phyloP scores from a whole-genome alignment of 2,797 vertebrate genomes.

The Potorous gilbertii region DNA sequence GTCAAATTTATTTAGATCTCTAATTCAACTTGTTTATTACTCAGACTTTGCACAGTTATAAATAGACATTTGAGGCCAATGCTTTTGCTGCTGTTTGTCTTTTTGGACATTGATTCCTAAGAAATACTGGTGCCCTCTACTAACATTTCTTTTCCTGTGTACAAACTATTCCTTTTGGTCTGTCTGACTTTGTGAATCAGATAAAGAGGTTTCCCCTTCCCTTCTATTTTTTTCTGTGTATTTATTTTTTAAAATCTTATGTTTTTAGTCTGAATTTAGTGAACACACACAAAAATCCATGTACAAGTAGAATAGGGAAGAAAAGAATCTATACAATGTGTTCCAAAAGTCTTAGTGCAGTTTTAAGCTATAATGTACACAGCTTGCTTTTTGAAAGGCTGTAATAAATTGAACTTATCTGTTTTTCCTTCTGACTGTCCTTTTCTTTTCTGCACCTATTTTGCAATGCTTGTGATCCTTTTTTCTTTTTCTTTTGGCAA shows the following conservation, averaged over 20 bases:
- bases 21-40: background rate
- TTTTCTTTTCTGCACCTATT: background rate
- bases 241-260: background rate
- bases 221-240: too few species aligned
- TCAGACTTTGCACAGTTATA: background rate
- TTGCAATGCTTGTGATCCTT: background rate
- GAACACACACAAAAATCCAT: too few species aligned
- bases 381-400: background rate
- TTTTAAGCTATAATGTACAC: background rate
- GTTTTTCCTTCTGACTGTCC: too few species aligned
- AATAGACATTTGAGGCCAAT: background rate
- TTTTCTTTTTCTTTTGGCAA: background rate
- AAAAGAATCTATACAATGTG: too few species aligned
- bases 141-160: background rate
- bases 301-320: too few species aligned
- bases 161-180: background rate
- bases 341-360: too few species aligned
- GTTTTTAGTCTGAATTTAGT: background rate
- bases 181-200: background rate
- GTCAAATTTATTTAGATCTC: background rate
- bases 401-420: background rate
- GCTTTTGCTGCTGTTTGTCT: background rate
- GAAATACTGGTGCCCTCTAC: background rate
- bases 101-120: background rate
- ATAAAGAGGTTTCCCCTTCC: background rate